Conservation (phyloP, 2,797 vertebrate genomes). For the Tokudaia tokunoshimensis region DNA sequence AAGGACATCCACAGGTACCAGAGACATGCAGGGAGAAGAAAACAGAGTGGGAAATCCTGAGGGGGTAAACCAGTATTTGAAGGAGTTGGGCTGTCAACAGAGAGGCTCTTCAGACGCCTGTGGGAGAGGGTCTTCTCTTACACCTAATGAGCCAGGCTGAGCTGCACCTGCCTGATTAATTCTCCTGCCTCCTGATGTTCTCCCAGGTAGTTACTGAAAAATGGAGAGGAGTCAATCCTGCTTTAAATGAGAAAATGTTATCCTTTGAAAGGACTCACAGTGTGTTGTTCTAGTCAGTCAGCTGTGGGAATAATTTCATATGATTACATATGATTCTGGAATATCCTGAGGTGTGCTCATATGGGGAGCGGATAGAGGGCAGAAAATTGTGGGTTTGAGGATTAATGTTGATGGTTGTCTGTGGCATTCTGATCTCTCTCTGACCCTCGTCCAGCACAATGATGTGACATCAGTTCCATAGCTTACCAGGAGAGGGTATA, state of each 20-base stretch:
- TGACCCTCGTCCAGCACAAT: background rate
- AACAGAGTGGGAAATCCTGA: background rate
- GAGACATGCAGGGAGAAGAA: background rate
- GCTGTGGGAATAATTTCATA: background rate
- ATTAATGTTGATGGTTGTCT: background rate
- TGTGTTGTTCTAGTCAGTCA: background rate
- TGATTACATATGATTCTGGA: background rate
- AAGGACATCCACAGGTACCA: background rate
- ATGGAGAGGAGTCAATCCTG: background rate
- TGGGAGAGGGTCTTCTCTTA: background rate
- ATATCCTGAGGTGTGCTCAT: background rate
- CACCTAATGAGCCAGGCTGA: background rate
- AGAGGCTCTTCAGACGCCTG: background rate
- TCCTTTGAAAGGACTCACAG: background rate
- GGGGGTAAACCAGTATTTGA: background rate
- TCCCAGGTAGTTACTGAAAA: background rate
- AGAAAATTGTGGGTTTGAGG: background rate
- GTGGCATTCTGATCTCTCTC: background rate
- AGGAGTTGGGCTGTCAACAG: background rate
- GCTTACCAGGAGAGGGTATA: constrained; percentile 60
- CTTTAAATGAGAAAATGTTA: background rate
- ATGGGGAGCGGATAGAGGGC: background rate
- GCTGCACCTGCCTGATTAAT: background rate
- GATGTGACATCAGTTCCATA: background rate
- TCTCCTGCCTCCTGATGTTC: background rate